phyloP scores from a whole-genome alignment of 2,888 invertebrate genomes.

The Parthenolecanium corni region DNA sequence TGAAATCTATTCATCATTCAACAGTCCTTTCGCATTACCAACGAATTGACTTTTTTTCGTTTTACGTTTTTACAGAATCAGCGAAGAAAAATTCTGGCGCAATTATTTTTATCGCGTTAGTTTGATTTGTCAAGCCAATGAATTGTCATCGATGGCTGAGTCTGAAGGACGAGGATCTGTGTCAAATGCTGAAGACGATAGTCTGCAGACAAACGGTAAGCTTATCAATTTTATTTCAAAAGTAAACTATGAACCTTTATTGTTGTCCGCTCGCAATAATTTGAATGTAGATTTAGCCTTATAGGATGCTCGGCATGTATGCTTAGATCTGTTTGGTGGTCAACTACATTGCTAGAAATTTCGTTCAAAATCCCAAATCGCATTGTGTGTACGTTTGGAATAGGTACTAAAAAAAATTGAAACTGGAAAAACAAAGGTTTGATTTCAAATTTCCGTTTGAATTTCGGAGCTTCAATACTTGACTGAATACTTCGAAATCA shows the following conservation, averaged over 20 bases:
- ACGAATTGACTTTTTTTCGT: too few species aligned
- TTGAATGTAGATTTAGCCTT: background rate
- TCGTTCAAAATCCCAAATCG: too few species aligned
- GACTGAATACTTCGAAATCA: too few species aligned
- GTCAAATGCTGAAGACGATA: constrained; percentile 9
- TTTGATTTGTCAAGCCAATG: constrained; percentile 93
- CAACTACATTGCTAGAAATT: too few species aligned
- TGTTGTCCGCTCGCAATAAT: background rate
- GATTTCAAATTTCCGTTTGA: too few species aligned
- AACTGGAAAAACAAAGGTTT: too few species aligned
- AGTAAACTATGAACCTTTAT: background rate
- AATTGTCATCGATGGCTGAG: constrained; percentile 53
- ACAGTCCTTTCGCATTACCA: too few species aligned
- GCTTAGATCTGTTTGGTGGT: too few species aligned
- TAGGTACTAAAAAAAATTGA: too few species aligned
- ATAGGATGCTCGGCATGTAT: background rate
- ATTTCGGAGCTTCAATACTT: too few species aligned
- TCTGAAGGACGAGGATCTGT: constrained; percentile 12
- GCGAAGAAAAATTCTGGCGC: constrained; percentile 98
- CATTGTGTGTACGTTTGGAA: too few species aligned
- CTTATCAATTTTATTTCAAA: background rate
- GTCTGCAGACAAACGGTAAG: constrained; percentile 7
- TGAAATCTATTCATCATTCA: too few species aligned
- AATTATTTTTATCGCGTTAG: constrained; percentile 99
- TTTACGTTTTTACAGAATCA: constrained; percentile 59